Evolutionary conservation across 2,888 invertebrate genomes (phyloP).

Genomic region (Leptopilina syphax): DNA sequence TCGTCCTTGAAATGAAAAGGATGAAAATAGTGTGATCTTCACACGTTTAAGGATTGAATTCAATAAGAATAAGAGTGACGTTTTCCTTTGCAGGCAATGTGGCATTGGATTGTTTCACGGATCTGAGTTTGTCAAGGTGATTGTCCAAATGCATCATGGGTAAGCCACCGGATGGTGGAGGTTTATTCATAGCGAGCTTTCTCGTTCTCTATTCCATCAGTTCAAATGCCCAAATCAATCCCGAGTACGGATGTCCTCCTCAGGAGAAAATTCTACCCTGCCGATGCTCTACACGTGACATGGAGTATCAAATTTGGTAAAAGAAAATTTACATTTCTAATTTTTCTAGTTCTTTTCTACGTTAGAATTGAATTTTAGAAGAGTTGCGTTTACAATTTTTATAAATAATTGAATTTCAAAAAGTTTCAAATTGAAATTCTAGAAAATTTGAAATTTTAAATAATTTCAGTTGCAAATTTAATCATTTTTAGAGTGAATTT

Average conservation of each 20-base stretch:
- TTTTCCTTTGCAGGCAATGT: slow-evolving; percentile 62
- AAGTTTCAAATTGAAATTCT: too few species aligned
- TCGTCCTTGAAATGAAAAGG: slow-evolving; percentile 47
- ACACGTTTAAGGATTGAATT: slow-evolving; percentile 27
- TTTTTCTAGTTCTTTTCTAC: neutral
- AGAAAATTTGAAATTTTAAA: too few species aligned
- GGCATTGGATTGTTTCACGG: slow-evolving; percentile 54
- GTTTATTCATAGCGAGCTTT: slow-evolving; percentile 59
- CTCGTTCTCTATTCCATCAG: slow-evolving; percentile 48
- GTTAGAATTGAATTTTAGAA: neutral
- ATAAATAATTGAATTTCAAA: too few species aligned
- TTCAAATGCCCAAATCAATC: slow-evolving; percentile 62
- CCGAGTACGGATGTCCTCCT: slow-evolving; percentile 82
- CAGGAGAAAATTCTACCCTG: slow-evolving; percentile 89
- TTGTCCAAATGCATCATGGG: slow-evolving; percentile 73
- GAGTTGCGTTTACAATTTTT: too few species aligned
- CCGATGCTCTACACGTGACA: slow-evolving; percentile 86
- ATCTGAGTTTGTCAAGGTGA: slow-evolving; percentile 56
- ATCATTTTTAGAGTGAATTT: too few species aligned
- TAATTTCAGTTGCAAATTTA: too few species aligned
- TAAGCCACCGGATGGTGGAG: slow-evolving; percentile 70
- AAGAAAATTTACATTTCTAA: slow-evolving; percentile 47
- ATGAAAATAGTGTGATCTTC: slow-evolving; percentile 40
- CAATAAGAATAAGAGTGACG: slow-evolving; percentile 50
- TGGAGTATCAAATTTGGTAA: slow-evolving; percentile 92